Evolutionary conservation across 1,140 invertebrate genomes (phyloP), one percentile per base, ranked within the genome.

Genomic region (Brachionus asplanchnoidis): DNA sequence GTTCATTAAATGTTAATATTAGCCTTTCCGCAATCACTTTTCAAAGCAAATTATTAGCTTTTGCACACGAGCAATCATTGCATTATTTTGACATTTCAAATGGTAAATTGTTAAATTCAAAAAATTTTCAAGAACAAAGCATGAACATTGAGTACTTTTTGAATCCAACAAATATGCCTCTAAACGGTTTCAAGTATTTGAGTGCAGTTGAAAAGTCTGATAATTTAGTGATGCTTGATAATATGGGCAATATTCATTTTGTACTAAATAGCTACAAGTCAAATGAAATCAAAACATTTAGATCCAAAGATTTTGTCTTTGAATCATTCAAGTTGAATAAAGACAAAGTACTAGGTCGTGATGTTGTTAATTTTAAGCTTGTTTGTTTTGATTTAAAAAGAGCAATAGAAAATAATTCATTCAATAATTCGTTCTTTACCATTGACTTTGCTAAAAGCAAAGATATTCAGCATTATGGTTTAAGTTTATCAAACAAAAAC

Each of bases 141-240:
- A 77, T 50, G n/a, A 50, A 77, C 14, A 50, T 77, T 20, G 40
- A 77, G 12, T 77, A 77, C 20, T 77, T 77, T 50, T 26, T 77
- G 17, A 46, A 20, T 12, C 73, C 73, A 23, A 77, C 40, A 17
- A 46, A 46, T 36, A 46, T 77, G 17, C 40, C 73, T 26, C 9
- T 50, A 6, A 77, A 26, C 11, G 23, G 11, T 26, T 46, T 77
- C 8, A 20, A 77, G 7, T 23, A 23, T 68, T 14, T 68, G 26
- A 68, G 32, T 28, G 12, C 65, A 36, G 8, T 68, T 5, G 26
- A 36, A 11, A 14, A 9, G 1, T 32, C 3, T 68, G 65, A 68
- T 12, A 68, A 68, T 68, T 68, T 68, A 12, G 8, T 68, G 7
- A 17, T 68, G 20, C 23, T 68, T 17, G 65, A 68, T n/a, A 68